Base-by-base conservation (phyloP, 2,113 vertebrate species). In the Trichechus manatus region DNA sequence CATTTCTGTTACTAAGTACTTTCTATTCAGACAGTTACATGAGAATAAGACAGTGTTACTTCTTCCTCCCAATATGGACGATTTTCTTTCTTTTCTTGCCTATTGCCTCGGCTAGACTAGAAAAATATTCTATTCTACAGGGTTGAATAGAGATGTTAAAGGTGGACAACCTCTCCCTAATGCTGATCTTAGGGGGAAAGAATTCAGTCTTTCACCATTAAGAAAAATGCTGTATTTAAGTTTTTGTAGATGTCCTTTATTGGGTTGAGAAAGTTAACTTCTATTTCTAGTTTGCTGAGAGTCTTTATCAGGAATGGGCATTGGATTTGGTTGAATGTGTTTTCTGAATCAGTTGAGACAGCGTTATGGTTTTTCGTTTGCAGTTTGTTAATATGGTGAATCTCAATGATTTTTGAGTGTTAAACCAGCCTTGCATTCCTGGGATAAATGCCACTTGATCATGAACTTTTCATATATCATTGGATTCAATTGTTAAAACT, bases 71-170 rank as follows among this genome's bases (percentile, higher is more conserved):
- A 86, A 19, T 74, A 31, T 56, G 22, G n/a, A 47, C 85, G 14
- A 68, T 85, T 79, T 84, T 80, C n/a, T 93, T 89, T 78, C 53
- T 87, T 59, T 87, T 56, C 59, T 93, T 93, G 13, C 25, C 56
- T 75, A 56, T 61, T 96, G 23, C 19, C 56, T 91, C 93, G 64
- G 14, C 36, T 66, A 75, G 72, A 86, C 33, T 59, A 50, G 27
- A 86, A 80, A 66, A 66, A 17, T 20, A 66, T 59, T 68, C 20
- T 36, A 10, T 87, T 86, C 31, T 75, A 47, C 23, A 59, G 42
- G 59, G 64, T 75, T 50, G 31, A 75, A 66, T 75, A 77, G 13
- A 91, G 36, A 31, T 87, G 9, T 25, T 74, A 44, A 93, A 23
- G 64, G 11, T 56, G 81, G 59, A 53, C 44, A 47, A 33, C 36